Base-by-base conservation (phyloP, 2,888 invertebrate species). In the Iselma pallidipennis region DNA sequence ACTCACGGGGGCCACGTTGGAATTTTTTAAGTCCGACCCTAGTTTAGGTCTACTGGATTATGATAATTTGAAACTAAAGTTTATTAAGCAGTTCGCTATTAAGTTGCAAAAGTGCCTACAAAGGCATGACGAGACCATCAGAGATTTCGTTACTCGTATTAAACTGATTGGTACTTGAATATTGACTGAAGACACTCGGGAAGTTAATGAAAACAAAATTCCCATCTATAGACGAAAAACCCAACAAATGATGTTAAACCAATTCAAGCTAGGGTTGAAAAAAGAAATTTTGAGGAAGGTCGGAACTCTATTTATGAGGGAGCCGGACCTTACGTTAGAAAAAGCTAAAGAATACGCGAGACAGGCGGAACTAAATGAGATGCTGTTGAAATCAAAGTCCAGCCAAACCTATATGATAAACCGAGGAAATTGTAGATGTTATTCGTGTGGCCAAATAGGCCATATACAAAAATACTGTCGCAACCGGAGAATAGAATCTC, bases 181-280 rank as follows among this genome's bases (percentile, higher is more conserved):
- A 9, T 42, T 60, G 14, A 23, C 54, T 26, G 55, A 57, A 10
- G 57, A 59, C 25, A 29, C 53, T 10, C 23, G 25, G 12, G 53
- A 53, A n/a, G n/a, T n/a, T 10, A 1, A 26, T 2, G n/a, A 6
- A 7, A 23, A 49, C 7, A 45, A 63, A 54, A 26, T 55, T 10
- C 29, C 61, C 4, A 52, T 57, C 9, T 16, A 58, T 4, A 57
- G 37, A n/a, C 55, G 55, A 21, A 54, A 54, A 49, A 55, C 37
- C 29, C 21, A 16, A 26, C 26, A 61, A 1, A 3, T 61, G 9
- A 4, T 61, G 1, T 12, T 61, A 9, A 65, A 58, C 33, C 57
- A 63, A 28, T 63, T 63, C 12, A 63, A 63, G 29, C 23, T 53
- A 12, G 55, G 51, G 16, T 23, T 57, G 28, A 10, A 31, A 9